A percentile compares a stretch with the other conserved stretches of the same genome.
Conservation (phyloP, 2,797 vertebrate genomes). For the Hippoglossus hippoglossus region DNA sequence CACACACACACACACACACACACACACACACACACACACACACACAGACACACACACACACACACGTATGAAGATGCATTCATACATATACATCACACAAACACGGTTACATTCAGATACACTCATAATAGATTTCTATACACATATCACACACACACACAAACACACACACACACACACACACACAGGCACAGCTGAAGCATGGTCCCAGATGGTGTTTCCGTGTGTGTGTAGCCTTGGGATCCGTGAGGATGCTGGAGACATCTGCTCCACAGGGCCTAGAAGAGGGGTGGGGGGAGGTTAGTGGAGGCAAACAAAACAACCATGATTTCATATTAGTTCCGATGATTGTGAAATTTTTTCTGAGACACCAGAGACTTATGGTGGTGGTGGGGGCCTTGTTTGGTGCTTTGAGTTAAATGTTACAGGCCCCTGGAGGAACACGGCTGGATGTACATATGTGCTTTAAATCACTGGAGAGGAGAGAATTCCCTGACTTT, state of each 20-base stretch:
- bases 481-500: constrained; percentile 59
- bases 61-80: constrained; percentile 60
- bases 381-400: constrained; percentile 45
- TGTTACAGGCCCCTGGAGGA: constrained; percentile 55
- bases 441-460: constrained; percentile 55
- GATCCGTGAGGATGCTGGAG: constrained; percentile 79
- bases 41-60: constrained; percentile 32
- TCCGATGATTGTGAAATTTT: constrained; percentile 77
- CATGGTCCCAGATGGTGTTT: constrained; percentile 85
- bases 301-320: constrained; percentile 72
- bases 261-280: constrained; percentile 85
- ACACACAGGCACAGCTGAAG: constrained; percentile 73
- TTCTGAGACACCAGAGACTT: constrained; percentile 66
- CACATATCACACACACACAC: constrained; percentile 50
- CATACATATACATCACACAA: constrained; percentile 62
- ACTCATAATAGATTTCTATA: constrained; percentile 51
- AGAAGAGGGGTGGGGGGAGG: constrained; percentile 58
- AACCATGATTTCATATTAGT: constrained; percentile 77
- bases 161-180: constrained; percentile 53
- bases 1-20: constrained; percentile 27
- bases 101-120: constrained; percentile 55
- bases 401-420: constrained; percentile 61
- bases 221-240: constrained; percentile 81
- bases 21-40: constrained; percentile 17
- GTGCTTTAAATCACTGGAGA: constrained; percentile 64